phyloP scores from a whole-genome alignment of 23 tunicate species.

The Halocynthia roretzi region DNA sequence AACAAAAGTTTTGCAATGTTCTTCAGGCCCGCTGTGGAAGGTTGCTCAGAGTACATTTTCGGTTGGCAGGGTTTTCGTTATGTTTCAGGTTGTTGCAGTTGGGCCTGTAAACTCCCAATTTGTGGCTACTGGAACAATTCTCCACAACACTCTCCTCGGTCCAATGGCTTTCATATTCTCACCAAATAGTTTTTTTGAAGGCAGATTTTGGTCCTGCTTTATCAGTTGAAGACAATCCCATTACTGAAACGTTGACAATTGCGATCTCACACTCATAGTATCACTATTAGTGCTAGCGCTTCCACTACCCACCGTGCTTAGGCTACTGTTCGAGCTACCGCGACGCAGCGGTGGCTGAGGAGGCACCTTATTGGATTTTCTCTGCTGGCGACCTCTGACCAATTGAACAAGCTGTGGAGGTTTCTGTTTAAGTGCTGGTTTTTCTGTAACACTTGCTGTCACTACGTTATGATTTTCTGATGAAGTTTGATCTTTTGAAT shows the following conservation, averaged over 20 bases:
- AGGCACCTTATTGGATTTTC: background rate
- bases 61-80: too few relatives aligned
- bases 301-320: background rate
- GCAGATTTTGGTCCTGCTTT: too few relatives aligned
- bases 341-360: background rate
- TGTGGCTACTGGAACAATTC: too few relatives aligned
- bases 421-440: slow-evolving; percentile 1
- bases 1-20: too few relatives aligned
- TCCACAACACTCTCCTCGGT: too few relatives aligned
- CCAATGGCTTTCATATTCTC: too few relatives aligned
- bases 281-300: background rate
- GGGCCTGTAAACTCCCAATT: too few relatives aligned
- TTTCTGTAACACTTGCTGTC: background rate
- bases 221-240: too few relatives aligned
- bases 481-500: background rate
- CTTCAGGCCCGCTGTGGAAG: too few relatives aligned
- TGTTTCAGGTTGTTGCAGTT: too few relatives aligned
- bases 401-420: background rate
- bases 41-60: too few relatives aligned
- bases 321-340: slow-evolving; percentile 2
- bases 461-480: background rate
- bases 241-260: slow-evolving; percentile 1
- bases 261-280: background rate
- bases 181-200: too few relatives aligned
- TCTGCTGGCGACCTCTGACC: background rate